Percentiles rank a stretch among this genome's conserved stretches.
Conservation (phyloP, 2,888 invertebrate genomes). For the Rhagonycha fulva region DNA sequence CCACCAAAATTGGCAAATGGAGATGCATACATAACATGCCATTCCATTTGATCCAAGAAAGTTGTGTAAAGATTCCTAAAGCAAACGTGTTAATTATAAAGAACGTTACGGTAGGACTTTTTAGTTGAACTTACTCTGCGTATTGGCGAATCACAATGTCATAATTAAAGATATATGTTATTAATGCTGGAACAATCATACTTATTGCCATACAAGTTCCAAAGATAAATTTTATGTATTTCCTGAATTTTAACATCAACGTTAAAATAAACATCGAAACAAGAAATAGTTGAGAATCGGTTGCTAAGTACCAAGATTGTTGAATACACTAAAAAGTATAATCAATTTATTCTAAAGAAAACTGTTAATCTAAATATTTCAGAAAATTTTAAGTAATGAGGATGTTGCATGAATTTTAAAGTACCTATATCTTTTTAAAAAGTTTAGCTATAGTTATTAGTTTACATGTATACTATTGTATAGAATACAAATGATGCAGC, state of each 20-base stretch:
- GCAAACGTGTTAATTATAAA: slow-evolving; percentile 5
- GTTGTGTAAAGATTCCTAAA: slow-evolving; percentile 31
- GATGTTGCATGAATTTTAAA: too few species aligned
- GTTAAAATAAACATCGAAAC: slow-evolving; percentile 40
- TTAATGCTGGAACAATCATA: slow-evolving; percentile 39
- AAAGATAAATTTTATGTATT: slow-evolving; percentile 33
- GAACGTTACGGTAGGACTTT: background rate
- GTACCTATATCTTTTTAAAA: too few species aligned
- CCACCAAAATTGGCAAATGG: slow-evolving; percentile 37
- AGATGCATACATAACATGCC: slow-evolving; percentile 34
- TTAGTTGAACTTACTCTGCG: slow-evolving; percentile 40
- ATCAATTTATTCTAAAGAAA: background rate
- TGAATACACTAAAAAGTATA: slow-evolving; percentile 43
- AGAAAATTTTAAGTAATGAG: too few species aligned
- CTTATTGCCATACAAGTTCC: slow-evolving; percentile 33
- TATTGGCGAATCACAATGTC: slow-evolving; percentile 39
- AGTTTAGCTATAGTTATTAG: too few species aligned
- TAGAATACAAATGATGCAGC: too few species aligned
- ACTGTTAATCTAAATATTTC: background rate
- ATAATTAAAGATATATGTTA: slow-evolving; percentile 43
- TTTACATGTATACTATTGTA: too few species aligned
- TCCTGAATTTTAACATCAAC: slow-evolving; percentile 38
- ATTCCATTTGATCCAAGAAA: slow-evolving; percentile 34
- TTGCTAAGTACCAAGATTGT: slow-evolving; percentile 49
- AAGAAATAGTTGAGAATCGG: slow-evolving; percentile 48